Evolutionary conservation across 1,140 invertebrate species (phyloP), one percentile per base, ranked within the genome.

Genomic region (Rhyzopertha dominica): DNA sequence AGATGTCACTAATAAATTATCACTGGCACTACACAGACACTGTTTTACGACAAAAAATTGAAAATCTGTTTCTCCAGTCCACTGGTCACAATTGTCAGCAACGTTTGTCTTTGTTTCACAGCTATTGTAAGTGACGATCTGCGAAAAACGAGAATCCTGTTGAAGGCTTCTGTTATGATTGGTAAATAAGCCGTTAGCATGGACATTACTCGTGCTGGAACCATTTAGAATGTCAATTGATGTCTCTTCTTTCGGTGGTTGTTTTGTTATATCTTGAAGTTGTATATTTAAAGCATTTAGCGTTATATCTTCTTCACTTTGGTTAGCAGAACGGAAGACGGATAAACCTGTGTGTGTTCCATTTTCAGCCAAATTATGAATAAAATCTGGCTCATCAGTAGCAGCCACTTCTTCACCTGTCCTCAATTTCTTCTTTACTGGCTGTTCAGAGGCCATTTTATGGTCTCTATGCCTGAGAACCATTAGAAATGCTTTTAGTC

Each of bases 11-110:
- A 88, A 60, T 44, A 76, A 74, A 47, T 75, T 76, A 53, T 87
- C 83, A 9, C 83, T 75, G 25, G 86, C 73, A n/a, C 78, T 77
- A 68, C 86, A 90, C 35, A 90, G 70, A 63, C 86, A 90, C 58
- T 87, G 84, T 29, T 75, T 76, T 31, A 84, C 74, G 24, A 85
- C 67, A 29, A 74, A 78, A 13, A 63, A 78, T 68, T 85, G 69
- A 70, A 79, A 65, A 55, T 62, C 49, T n/a, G n/a, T n/a, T n/a
- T n/a, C n/a, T n/a, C n/a, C n/a, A n/a, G n/a, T n/a, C n/a, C n/a
- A n/a, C n/a, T n/a, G n/a, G n/a, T n/a, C n/a, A n/a, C n/a, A n/a
- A n/a, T n/a, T n/a, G n/a, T n/a, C n/a, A n/a, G n/a, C n/a, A n/a
- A n/a, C n/a, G n/a, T n/a, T n/a, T n/a, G n/a, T n/a, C n/a, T n/a